Evolutionary conservation across 2,888 invertebrate genomes (phyloP).

Genomic region (Eupithecia inturbata): DNA sequence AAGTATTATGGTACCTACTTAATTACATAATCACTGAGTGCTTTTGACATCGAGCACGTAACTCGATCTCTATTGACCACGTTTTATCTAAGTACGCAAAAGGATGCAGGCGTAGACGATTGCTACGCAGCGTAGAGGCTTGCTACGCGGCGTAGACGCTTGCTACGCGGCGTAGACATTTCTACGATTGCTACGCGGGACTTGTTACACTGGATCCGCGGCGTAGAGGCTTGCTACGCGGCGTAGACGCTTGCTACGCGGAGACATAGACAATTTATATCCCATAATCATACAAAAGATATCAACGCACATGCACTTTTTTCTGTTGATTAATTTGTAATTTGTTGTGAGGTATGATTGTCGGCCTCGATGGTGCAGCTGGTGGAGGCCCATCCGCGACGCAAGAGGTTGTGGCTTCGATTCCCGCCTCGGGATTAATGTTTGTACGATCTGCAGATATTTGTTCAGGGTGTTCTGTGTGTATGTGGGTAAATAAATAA

Average conservation of each 20-base stretch:
- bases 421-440: too few relatives aligned
- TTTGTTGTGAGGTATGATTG: not conserved
- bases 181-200: not conserved
- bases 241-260: not conserved
- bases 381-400: too few relatives aligned
- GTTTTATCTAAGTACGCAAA: too few relatives aligned
- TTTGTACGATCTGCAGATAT: too few relatives aligned
- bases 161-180: not conserved
- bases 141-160: not conserved
- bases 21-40: too few relatives aligned
- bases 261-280: not conserved
- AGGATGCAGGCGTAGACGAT: not conserved
- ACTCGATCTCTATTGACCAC: too few relatives aligned
- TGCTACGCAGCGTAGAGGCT: not conserved
- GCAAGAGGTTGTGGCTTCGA: too few relatives aligned
- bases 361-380: too few relatives aligned
- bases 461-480: too few relatives aligned
- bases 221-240: not conserved
- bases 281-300: not conserved
- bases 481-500: too few relatives aligned
- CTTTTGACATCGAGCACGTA: too few relatives aligned
- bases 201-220: not conserved
- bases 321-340: not conserved
- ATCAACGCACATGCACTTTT: conserved; percentile 5
- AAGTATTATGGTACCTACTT: too few relatives aligned